Evolutionary conservation across 64 coral and sea anemone genomes (phyloP).

Genomic region (Stichodactyla helianthus): DNA sequence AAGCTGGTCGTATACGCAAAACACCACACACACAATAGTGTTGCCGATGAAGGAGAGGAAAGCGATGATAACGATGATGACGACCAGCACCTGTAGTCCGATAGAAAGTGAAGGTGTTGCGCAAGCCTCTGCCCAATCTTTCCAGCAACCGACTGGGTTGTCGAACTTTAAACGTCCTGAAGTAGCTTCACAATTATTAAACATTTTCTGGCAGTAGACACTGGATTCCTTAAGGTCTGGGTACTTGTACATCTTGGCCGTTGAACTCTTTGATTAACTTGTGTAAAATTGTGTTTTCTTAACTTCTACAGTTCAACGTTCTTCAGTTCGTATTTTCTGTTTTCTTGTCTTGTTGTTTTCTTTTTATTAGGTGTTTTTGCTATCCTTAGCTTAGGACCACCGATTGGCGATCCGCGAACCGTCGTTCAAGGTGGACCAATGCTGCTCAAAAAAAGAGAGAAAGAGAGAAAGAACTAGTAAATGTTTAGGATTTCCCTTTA

Average conservation of each 20-base stretch:
- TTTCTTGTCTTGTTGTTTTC: not conserved
- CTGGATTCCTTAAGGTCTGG: not conserved
- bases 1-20: slow-evolving; percentile 70
- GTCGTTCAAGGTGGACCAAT: not conserved
- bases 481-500: not conserved
- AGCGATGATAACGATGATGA: slow-evolving; percentile 52
- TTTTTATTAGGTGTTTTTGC: not conserved
- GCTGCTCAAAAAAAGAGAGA: not conserved
- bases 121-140: slow-evolving; percentile 49
- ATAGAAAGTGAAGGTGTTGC: not conserved
- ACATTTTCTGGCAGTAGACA: not conserved
- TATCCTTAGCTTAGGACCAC: not conserved
- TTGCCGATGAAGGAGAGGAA: slow-evolving; percentile 47
- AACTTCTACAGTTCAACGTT: too few relatives aligned
- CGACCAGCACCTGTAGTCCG: not conserved
- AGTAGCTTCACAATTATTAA: slow-evolving; percentile 3
- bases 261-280: not conserved
- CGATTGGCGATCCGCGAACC: not conserved
- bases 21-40: slow-evolving; percentile 65
- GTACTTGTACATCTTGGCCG: not conserved
- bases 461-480: not conserved
- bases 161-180: not conserved
- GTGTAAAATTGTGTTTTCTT: not conserved
- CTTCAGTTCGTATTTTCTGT: too few relatives aligned
- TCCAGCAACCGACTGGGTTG: slow-evolving; percentile 60